These are phyloP conservation scores for Brachionus asplanchnoidis DNA, from an alignment of 1,140 invertebrate species.

Conservation along the genomic window DNA sequence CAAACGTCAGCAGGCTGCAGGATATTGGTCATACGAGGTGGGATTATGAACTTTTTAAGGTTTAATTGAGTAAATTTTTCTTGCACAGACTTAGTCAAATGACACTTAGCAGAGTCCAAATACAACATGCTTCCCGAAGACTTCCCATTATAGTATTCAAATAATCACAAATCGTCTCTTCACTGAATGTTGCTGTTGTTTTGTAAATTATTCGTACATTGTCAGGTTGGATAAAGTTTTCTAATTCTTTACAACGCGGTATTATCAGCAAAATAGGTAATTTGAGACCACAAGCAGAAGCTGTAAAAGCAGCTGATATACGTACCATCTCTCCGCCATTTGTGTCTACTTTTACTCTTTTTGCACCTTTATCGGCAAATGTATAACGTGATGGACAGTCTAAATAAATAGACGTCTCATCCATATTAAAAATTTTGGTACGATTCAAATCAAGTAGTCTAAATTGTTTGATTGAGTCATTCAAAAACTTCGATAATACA, in stretches of 20 bases:
- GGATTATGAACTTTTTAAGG: neutral
- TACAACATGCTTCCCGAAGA: neutral
- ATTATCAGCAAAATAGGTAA: neutral
- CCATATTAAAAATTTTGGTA: neutral
- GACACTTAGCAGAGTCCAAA: neutral
- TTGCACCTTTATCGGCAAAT: neutral
- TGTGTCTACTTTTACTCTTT: neutral
- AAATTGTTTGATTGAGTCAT: neutral
- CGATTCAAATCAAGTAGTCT: neutral
- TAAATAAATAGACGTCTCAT: neutral
- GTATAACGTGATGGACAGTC: neutral
- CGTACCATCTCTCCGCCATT: neutral
- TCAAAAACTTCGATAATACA: neutral
- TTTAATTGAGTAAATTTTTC: neutral
- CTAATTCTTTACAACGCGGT: neutral
- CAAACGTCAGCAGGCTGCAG: neutral
- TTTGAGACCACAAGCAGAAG: neutral
- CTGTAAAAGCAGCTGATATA: neutral
- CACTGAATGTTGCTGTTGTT: neutral
- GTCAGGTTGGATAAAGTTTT: neutral
- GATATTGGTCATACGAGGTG: neutral
- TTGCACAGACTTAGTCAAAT: neutral
- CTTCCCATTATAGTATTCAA: neutral
- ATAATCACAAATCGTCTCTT: neutral
- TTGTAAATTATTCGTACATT: neutral